These are phyloP conservation scores for Papilio gigon DNA, from an alignment of 2,888 invertebrate species.

Conservation along the genomic window DNA sequence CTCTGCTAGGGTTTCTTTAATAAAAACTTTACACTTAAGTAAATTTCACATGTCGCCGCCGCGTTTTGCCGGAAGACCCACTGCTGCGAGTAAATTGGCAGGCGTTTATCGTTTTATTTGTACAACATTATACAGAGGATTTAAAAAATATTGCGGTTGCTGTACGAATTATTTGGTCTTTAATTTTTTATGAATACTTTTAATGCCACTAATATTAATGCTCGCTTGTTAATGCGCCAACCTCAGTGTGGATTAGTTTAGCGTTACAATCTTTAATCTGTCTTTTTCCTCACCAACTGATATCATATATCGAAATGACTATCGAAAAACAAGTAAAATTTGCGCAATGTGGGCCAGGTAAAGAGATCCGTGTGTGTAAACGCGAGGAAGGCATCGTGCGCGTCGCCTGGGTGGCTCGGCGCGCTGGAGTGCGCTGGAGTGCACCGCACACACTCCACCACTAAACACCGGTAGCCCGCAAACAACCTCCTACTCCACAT, in stretches of 20 bases:
- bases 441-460: conserved; percentile 70
- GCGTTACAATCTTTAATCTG: too few relatives aligned
- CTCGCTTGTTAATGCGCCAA: too few relatives aligned
- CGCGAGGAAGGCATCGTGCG: conserved; percentile 42
- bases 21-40: conserved; percentile 78
- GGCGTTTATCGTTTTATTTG: conserved; percentile 58
- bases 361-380: conserved; percentile 52
- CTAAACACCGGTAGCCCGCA: conserved; percentile 77
- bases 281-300: neutral
- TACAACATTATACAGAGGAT: conserved; percentile 10
- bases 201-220: too few relatives aligned
- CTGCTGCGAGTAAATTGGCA: conserved; percentile 63
- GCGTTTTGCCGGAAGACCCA: conserved; percentile 62
- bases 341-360: conserved; percentile 48
- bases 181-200: too few relatives aligned
- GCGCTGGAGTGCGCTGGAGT: conserved; percentile 69
- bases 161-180: neutral
- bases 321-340: conserved; percentile 43
- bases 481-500: conserved; percentile 70
- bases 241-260: too few relatives aligned
- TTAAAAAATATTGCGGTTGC: conserved; percentile 25
- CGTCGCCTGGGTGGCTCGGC: conserved; percentile 67
- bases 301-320: neutral
- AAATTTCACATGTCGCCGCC: conserved; percentile 68
- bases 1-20: conserved; percentile 77